Conservation (phyloP, 2,113 vertebrate species). For the Brachypteracias leptosomus region DNA sequence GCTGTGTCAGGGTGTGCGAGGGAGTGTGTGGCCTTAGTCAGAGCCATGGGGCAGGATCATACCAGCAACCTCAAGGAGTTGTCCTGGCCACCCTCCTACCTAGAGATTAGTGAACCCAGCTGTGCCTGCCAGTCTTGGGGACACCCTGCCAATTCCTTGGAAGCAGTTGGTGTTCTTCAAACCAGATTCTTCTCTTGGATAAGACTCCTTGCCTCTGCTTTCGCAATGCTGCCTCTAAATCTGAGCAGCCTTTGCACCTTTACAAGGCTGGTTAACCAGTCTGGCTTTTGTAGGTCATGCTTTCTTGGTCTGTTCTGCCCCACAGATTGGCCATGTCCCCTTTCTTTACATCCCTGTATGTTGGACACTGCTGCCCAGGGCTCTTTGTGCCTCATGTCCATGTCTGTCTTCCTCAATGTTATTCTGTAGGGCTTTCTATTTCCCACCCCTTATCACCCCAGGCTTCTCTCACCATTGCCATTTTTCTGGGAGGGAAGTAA, state of each 20-base stretch:
- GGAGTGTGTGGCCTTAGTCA: neutral
- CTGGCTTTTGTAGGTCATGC: neutral
- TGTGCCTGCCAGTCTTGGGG: neutral
- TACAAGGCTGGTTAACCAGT: neutral
- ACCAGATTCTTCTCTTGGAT: neutral
- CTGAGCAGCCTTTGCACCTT: neutral
- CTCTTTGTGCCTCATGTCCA: neutral
- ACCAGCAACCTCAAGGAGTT: neutral
- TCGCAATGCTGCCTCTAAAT: neutral
- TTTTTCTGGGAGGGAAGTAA: neutral
- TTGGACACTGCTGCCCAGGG: neutral
- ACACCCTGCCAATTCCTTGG: neutral
- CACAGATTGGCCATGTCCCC: neutral
- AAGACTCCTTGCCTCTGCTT: neutral
- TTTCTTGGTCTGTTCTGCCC: neutral
- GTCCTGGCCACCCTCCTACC: neutral
- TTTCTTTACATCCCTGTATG: neutral
- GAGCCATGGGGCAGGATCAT: neutral
- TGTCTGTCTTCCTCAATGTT: neutral
- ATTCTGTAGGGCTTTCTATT: neutral
- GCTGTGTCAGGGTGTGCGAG: neutral
- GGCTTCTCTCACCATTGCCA: neutral
- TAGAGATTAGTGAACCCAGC: neutral
- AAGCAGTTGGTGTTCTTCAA: conserved; percentile 4
- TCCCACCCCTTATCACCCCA: neutral